Evolutionary conservation across 2,113 vertebrate species (phyloP).

Genomic region (Candoia aspera): DNA sequence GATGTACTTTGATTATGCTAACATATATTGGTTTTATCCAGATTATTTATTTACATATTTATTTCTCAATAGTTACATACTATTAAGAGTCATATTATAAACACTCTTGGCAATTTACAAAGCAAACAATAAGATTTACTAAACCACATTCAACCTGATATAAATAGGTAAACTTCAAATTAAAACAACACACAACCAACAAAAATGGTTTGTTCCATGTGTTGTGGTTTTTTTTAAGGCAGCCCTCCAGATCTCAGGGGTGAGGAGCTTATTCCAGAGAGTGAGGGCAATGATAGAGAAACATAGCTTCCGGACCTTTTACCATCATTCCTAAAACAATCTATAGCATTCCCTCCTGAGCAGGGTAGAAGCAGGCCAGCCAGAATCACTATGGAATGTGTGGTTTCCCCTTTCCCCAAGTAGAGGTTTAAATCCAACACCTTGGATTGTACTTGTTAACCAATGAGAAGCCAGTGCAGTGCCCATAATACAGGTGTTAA

Average conservation of each 20-base stretch:
- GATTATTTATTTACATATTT: neutral
- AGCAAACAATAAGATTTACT: neutral
- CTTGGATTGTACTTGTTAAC: neutral
- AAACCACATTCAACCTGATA: neutral
- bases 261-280: neutral
- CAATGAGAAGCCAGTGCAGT: neutral
- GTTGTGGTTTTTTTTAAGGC: neutral
- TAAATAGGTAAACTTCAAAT: neutral
- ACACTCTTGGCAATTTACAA: neutral
- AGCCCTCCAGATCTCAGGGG: neutral
- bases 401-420: neutral
- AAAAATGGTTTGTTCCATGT: neutral
- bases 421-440: neutral
- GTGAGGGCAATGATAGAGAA: neutral
- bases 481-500: neutral
- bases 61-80: neutral
- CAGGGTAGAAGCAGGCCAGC: neutral
- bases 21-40: neutral
- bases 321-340: neutral
- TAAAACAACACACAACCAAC: neutral
- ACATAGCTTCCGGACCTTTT: neutral
- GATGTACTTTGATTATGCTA: neutral
- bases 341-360: neutral
- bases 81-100: neutral
- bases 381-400: neutral